phyloP scores from a whole-genome alignment of 92 coral and sea anemone species.

The Heliopora coerulea region DNA sequence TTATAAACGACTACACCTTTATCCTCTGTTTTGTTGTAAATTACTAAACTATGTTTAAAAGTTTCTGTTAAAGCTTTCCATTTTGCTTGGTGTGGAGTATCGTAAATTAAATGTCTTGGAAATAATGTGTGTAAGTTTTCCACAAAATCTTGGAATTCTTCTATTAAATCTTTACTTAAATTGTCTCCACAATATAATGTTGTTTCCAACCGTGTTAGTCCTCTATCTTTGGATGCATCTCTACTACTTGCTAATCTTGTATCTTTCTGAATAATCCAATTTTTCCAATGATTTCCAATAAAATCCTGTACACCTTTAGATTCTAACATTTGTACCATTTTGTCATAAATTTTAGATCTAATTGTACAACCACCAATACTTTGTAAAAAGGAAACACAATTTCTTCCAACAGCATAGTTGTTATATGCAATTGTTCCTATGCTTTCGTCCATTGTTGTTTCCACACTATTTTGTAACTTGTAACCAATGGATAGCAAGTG shows the following conservation, averaged over 20 bases:
- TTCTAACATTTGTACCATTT: constrained; percentile 25
- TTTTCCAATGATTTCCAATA: background rate
- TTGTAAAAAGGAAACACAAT: background rate
- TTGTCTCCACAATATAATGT: background rate
- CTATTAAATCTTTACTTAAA: background rate
- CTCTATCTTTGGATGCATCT: background rate
- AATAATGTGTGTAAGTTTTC: background rate
- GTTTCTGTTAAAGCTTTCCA: constrained; percentile 21
- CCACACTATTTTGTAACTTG: background rate
- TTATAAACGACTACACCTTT: constrained; percentile 18
- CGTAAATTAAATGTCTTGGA: background rate
- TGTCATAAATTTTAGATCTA: constrained; percentile 1
- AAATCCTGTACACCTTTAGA: background rate
- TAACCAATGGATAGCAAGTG: background rate
- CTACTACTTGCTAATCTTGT: background rate
- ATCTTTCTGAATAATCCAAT: constrained; percentile 2
- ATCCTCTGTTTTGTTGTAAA: constrained; percentile 21
- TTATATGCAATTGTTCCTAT: background rate
- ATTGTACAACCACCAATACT: background rate
- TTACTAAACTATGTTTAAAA: constrained; percentile 25
- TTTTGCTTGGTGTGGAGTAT: constrained; percentile 7
- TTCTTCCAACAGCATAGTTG: background rate
- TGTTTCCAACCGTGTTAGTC: background rate
- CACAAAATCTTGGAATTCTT: background rate
- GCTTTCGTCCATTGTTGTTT: no score